phyloP scores from a whole-genome alignment of 2,797 vertebrate species.

The Dicrostonyx torquatus region DNA sequence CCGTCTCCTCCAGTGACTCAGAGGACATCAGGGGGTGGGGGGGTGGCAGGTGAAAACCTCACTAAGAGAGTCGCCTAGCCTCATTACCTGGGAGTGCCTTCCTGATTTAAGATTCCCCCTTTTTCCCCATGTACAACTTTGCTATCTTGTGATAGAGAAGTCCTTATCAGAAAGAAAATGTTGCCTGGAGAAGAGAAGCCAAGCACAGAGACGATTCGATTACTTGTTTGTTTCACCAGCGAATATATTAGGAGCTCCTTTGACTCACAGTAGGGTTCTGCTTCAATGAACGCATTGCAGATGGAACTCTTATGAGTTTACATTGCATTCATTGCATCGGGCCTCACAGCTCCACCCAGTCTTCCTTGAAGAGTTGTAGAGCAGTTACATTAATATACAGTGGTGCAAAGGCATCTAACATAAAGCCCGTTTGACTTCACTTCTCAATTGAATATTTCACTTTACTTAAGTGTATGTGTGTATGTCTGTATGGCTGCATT shows the following conservation, averaged over 20 bases:
- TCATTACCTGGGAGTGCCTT: not conserved
- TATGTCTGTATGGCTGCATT: not conserved
- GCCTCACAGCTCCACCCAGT: not conserved
- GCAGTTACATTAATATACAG: not conserved
- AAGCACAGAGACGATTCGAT: not conserved
- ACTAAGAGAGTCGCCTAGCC: not conserved
- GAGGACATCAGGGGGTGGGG: not conserved
- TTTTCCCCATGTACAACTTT: not conserved
- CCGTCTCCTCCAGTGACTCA: not conserved
- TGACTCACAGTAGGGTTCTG: not conserved
- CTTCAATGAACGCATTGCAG: not conserved
- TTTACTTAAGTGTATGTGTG: not conserved
- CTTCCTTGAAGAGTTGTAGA: not conserved
- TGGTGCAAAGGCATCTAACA: too few species aligned
- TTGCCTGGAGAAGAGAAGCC: not conserved
- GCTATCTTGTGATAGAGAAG: not conserved
- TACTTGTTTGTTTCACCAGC: not conserved
- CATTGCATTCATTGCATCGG: not conserved
- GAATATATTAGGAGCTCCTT: not conserved
- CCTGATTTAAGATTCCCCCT: not conserved
- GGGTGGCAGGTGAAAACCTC: not conserved
- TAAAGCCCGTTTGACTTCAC: not conserved
- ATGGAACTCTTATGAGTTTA: not conserved
- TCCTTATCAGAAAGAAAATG: not conserved
- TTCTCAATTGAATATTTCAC: not conserved